Evolutionary conservation across 2,888 invertebrate species (phyloP), one percentile per base, ranked within the genome.

Genomic region (Tetrapedia diversipes): DNA sequence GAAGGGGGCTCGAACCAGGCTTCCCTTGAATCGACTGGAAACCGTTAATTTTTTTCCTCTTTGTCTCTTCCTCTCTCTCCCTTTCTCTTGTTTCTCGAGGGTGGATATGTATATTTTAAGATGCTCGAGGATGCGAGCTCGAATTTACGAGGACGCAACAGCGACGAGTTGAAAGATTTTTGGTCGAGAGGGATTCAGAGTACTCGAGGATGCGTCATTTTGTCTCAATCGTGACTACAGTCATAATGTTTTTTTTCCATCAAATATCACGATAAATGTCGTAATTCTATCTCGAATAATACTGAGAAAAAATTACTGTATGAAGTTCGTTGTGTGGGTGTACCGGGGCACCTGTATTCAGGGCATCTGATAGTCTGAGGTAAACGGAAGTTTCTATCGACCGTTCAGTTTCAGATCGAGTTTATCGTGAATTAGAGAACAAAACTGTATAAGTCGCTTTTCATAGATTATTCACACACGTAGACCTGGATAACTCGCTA

Each of bases 1-100:
- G 11, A 11, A 22, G 11, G 19, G 49, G 16, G 39, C 43, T 41
- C 45, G 41, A 39, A 49, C 61, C 39, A 3, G 27, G 16, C 29
- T 43, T 56, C 49, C 39, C 8, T 14, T n/a, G 66, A 69, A 69
- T 70, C 53, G 63, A 49, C 70, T 41, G 49, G 27, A 47, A 53
- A 60, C 39, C n/a, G 68, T 53, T 43, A 34, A n/a, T 39, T 59
- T 51, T 34, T 43, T 7, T 29, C n/a, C n/a, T 1, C 2, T 7
- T 2, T 49, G 19, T 16, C 32, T 27, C 2, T 22, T 37, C 24
- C 24, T 10, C 11, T 6, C 3, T 7, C 24, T 11, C 11, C 4
- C 10, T 22, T 22, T 32, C 19, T 34, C 24, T 11, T 56, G 3
- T 37, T 39, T 54, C 7, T 27, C 2, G 2, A 14, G 14, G 14